These are phyloP conservation scores for Bufo bufo DNA, from an alignment of 2,113 vertebrate genomes.

Conservation along the genomic window DNA sequence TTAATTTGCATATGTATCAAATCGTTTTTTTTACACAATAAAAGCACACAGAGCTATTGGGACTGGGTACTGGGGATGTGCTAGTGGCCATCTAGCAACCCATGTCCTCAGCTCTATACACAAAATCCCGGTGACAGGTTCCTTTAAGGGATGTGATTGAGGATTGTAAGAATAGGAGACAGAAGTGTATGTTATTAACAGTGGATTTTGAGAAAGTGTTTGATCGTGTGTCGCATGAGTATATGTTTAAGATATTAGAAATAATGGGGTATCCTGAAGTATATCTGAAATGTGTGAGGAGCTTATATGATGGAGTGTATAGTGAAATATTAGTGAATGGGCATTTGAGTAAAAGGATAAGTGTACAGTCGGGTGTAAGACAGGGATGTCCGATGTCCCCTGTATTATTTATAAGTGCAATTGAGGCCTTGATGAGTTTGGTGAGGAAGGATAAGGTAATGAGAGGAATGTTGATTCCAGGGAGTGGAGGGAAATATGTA, in stretches of 20 bases:
- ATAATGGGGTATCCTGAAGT: background rate
- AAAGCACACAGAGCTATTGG: no score
- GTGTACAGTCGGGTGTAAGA: background rate
- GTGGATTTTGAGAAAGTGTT: background rate
- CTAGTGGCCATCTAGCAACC: no score
- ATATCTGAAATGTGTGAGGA: background rate
- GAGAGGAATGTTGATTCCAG: background rate
- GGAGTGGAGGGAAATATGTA: background rate
- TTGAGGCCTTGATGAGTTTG: background rate
- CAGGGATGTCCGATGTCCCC: background rate
- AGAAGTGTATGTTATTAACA: background rate
- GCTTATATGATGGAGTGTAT: background rate
- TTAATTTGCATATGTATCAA: no score
- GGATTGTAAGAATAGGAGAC: background rate
- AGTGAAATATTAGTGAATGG: background rate
- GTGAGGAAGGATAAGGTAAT: background rate
- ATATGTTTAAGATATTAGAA: background rate
- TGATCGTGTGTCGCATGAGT: background rate
- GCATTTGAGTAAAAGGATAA: background rate
- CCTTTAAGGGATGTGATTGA: background rate
- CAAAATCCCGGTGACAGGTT: no score
- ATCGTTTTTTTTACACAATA: no score
- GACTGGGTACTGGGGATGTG: no score
- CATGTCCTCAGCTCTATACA: no score
- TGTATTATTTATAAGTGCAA: background rate